Evolutionary conservation across 2,113 vertebrate genomes (phyloP), one percentile per base, ranked within the genome.

Genomic region (Takifugu flavidus): DNA sequence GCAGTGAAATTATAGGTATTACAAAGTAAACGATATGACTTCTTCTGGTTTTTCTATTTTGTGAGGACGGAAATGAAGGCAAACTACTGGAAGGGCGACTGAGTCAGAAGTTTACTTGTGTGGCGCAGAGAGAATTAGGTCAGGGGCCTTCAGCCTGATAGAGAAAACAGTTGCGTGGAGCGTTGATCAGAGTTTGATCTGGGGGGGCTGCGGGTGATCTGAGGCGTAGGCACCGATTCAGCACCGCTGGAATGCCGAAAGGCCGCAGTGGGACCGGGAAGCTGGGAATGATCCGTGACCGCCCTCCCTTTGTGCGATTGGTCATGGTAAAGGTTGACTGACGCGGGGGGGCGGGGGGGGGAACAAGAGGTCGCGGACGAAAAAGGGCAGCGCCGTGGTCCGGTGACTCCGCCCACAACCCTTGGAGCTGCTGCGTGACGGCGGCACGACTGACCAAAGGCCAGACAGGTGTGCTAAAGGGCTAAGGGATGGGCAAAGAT

Each of bases 251-350:
- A 78, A 79, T 31, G 45, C 56, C 64, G 42, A 52, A 60, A 72
- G 54, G 39, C 27, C 12, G 4, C 57, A 64, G 71, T 61, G 51
- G 59, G 66, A 50, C 75, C 42, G 80, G 71, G 77, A 73, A 27
- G 76, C 75, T 54, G 53, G 53, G 56, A 79, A 70, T 79, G 68
- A 64, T 63, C 75, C 39, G 5, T 72, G 75, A 79, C 85, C 78
- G 44, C 62, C 56, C n/a, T 11, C 53, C 50, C 54, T 64, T 76
- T 65, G 52, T 74, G 58, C 44, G 67, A 73, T 78, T 69, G 62
- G 84, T 84, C 75, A 76, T 49, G 78, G 74, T 67, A 20, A 44
- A 51, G 42, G 49, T 44, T 69, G 66, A 50, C 65, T 73, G 65
- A 62, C 65, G 61, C 6, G 11, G 49, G 62, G 59, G 53, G 60